Conservation (phyloP, 2,113 vertebrate species). For the Leuciscus idus region DNA sequence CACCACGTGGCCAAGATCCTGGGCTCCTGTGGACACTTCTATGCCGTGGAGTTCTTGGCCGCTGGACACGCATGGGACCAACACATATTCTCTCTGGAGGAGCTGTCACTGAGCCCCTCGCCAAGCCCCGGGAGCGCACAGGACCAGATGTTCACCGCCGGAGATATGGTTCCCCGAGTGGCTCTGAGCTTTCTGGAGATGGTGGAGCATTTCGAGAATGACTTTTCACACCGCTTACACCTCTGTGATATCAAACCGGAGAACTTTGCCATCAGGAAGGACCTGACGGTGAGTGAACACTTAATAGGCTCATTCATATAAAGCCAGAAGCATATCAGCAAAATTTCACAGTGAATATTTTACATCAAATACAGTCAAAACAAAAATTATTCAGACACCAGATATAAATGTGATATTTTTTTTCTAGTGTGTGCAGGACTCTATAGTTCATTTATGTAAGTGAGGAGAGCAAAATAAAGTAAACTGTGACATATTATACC, state of each 20-base stretch:
- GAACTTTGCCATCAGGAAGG: conserved; percentile 93
- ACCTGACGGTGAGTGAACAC: conserved; percentile 87
- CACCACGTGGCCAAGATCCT: conserved; percentile 86
- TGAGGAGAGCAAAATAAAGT: too few relatives aligned
- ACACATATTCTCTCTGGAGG: conserved; percentile 88
- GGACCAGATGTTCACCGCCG: conserved; percentile 52
- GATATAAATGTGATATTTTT: too few relatives aligned
- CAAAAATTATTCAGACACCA: too few relatives aligned
- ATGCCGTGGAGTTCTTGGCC: conserved; percentile 90
- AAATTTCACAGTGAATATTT: not conserved
- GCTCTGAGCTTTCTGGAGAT: conserved; percentile 96
- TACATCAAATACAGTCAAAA: too few relatives aligned
- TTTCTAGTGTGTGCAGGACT: too few relatives aligned
- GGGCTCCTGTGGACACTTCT: conserved; percentile 97
- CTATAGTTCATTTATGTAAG: too few relatives aligned
- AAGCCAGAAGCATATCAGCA: too few relatives aligned
- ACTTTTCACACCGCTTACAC: conserved; percentile 92
- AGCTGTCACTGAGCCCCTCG: conserved; percentile 47
- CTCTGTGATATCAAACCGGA: conserved; percentile 96
- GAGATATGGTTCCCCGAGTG: conserved; percentile 78
- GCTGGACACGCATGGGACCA: conserved; percentile 89
- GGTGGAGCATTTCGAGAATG: conserved; percentile 91
- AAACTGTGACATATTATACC: too few relatives aligned
- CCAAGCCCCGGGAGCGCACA: conserved; percentile 19
- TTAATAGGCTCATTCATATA: too few relatives aligned